Evolutionary conservation across 2,888 invertebrate genomes (phyloP), one percentile per base, ranked within the genome.

Genomic region (Leptopilina drosophilae): DNA sequence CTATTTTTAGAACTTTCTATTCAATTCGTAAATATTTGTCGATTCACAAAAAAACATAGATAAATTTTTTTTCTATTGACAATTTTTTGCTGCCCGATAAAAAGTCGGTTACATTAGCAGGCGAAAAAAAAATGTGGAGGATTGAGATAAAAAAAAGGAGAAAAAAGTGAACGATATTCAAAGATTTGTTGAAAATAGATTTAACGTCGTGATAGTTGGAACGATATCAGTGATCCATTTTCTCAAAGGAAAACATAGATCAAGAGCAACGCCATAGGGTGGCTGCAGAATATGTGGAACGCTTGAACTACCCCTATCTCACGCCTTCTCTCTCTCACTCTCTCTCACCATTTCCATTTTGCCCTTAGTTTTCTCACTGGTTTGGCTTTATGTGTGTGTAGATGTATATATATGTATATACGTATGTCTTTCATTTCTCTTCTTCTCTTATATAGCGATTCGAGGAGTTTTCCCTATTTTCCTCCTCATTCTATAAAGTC

Each of bases 211-310:
- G 73, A 73, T 73, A 73, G 56, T 73, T 73, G 73, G 56, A 73
- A 56, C 73, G 73, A 53, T 56, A 73, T 33, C 73, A 73, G 73
- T 73, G 73, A 73, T 73, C 73, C 73, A 73, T 73, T 73, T 73
- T 73, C 73, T 73, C 73, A 73, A 73, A 73, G 73, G 56, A 73
- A 73, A 73, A 73, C 73, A 73, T 56, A 73, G 56, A 73, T 73
- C 73, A 73, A 73, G 73, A 73, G 75, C 83, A 82, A 78, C 78
- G 80, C 76, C 79, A 80, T 84, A 86, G 83, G 82, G 84, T 85
- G 84, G 80, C 83, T 82, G 79, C 67, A 85, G 89, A 89, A 90
- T 73, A 73, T 90, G 87, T 90, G 85, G 90, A 83, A 83, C 83
- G 83, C 81, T 81, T 82, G 80, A 83, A 79, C 85, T 83, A 82